Conservation (phyloP, 1,140 invertebrate species). For the Drosophila leontia region DNA sequence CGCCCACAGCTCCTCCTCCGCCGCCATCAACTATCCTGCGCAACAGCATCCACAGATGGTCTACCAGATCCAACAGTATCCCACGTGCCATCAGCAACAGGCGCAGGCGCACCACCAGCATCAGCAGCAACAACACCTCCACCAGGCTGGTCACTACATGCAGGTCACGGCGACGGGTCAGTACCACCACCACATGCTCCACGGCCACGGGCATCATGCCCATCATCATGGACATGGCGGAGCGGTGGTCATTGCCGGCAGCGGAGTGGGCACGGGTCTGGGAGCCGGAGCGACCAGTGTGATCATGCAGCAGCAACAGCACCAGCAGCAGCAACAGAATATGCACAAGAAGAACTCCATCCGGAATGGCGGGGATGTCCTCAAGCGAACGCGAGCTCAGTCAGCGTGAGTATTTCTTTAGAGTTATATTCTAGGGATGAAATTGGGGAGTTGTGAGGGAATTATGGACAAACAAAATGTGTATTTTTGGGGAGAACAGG, state of each 20-base stretch:
- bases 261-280: conserved; percentile 79
- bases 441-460: neutral
- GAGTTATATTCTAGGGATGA: neutral
- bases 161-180: conserved; percentile 85
- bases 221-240: conserved; percentile 82
- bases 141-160: conserved; percentile 65
- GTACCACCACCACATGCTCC: conserved; percentile 84
- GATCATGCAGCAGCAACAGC: conserved; percentile 84
- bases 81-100: conserved; percentile 83
- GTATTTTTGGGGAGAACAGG: neutral
- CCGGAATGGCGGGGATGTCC: conserved; percentile 88
- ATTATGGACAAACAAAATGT: neutral
- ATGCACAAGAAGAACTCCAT: conserved; percentile 89
- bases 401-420: conserved; percentile 87
- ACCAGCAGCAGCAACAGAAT: conserved; percentile 84
- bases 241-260: conserved; percentile 82
- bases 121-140: conserved; percentile 63
- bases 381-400: conserved; percentile 89
- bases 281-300: conserved; percentile 85
- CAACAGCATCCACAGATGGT: conserved; percentile 79
- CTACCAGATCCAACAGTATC: conserved; percentile 81
- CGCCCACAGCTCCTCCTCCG: conserved; percentile 60
- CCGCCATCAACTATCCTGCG: conserved; percentile 79
- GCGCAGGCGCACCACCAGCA: conserved; percentile 42
- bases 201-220: conserved; percentile 82